Percentiles rank a stretch among this genome's conserved stretches.
Evolutionary conservation across 2,888 invertebrate genomes (phyloP).

Genomic region (Conomelus anceps): DNA sequence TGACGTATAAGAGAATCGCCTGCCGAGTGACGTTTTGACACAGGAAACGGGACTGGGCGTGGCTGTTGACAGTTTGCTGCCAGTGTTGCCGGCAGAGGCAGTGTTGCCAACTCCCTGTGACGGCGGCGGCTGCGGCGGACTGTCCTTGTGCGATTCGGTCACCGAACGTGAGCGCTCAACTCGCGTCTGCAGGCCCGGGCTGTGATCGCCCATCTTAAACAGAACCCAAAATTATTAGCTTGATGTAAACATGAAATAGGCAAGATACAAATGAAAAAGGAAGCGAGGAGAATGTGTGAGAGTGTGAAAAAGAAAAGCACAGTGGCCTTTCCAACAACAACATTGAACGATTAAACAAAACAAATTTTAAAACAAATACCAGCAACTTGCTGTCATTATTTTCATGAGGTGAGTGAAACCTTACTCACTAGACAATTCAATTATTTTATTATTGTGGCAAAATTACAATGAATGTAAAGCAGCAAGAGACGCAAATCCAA

Average conservation of each 20-base stretch:
- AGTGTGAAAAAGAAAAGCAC: too few relatives aligned
- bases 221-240: conserved; percentile 4
- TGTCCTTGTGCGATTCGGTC: conserved; percentile 40
- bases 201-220: conserved; percentile 2
- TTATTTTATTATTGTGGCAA: too few relatives aligned
- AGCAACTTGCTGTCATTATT: neutral
- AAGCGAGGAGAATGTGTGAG: too few relatives aligned
- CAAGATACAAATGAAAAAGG: too few relatives aligned
- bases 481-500: too few relatives aligned
- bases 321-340: too few relatives aligned
- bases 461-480: too few relatives aligned
- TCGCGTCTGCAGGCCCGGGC: conserved; percentile 18
- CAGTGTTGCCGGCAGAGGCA: conserved; percentile 27
- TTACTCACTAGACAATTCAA: too few relatives aligned
- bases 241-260: too few relatives aligned
- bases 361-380: neutral
- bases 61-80: conserved; percentile 30
- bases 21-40: conserved; percentile 43
- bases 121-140: conserved; percentile 20
- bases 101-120: conserved; percentile 34
- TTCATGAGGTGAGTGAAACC: too few relatives aligned
- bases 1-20: conserved; percentile 58
- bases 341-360: too few relatives aligned
- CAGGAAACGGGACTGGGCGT: conserved; percentile 42
- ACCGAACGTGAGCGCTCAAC: conserved; percentile 42